Conservation (phyloP, 2,888 invertebrate species). For the Chrysina gloriosa region DNA sequence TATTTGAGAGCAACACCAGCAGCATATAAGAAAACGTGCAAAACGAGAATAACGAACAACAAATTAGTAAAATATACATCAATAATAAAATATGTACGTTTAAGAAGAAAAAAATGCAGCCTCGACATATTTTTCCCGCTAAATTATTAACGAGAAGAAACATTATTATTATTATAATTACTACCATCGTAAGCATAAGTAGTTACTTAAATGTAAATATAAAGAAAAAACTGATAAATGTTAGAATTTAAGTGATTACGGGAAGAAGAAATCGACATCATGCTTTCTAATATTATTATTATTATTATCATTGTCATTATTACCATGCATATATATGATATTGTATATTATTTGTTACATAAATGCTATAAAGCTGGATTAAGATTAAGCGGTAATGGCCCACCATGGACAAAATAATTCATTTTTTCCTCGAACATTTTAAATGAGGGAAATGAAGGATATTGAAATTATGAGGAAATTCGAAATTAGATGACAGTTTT, state of each 20-base stretch:
- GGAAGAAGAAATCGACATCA: neutral
- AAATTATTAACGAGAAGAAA: neutral
- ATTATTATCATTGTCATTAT: too few relatives aligned
- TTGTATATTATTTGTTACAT: too few relatives aligned
- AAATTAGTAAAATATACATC: conserved; percentile 9
- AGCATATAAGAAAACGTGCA: neutral
- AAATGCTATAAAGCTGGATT: conserved; percentile 31
- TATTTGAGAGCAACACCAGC: neutral
- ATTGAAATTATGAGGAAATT: too few relatives aligned
- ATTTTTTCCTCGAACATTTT: neutral
- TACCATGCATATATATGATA: too few relatives aligned
- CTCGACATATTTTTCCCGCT: conserved; percentile 30
- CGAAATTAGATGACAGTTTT: too few relatives aligned
- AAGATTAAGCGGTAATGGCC: conserved; percentile 6
- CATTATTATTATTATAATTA: neutral
- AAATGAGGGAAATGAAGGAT: neutral
- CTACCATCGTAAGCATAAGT: neutral
- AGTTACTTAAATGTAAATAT: conserved; percentile 32
- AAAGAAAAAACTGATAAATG: conserved; percentile 14
- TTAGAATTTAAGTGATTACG: conserved; percentile 9
- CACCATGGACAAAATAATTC: conserved; percentile 36
- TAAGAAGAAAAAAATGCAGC: neutral
- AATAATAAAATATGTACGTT: neutral
- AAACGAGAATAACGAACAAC: conserved; percentile 9
- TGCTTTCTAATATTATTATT: conserved; percentile 31